Evolutionary conservation across 2,888 invertebrate species (phyloP).

Genomic region (Malthinus flaveolus): DNA sequence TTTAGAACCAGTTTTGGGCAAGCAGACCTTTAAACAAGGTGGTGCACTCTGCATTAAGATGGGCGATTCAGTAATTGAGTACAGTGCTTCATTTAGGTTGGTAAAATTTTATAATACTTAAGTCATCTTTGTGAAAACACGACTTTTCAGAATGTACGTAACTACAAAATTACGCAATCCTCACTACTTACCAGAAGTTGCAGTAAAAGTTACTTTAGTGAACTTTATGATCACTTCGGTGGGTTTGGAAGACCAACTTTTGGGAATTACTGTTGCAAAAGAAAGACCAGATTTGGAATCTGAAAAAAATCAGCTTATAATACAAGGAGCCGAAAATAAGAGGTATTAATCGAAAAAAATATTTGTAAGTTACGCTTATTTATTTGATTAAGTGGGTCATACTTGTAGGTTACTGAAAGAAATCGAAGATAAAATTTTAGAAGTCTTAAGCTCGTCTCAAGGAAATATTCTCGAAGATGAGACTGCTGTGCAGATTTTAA

Average conservation of each 20-base stretch:
- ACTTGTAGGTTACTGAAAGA: constrained; percentile 71
- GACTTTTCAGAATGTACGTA: constrained; percentile 75
- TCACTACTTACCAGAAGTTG: constrained; percentile 91
- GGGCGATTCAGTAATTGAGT: constrained; percentile 90
- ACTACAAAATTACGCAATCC: constrained; percentile 93
- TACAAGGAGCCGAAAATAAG: constrained; percentile 85
- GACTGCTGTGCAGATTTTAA: constrained; percentile 84
- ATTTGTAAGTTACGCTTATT: neutral
- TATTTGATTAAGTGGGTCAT: constrained; percentile 13
- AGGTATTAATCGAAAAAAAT: constrained; percentile 43
- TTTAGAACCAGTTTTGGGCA: constrained; percentile 85
- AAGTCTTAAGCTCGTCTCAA: constrained; percentile 70
- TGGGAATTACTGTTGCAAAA: constrained; percentile 88
- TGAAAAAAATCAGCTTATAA: constrained; percentile 85
- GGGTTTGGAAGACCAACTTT: constrained; percentile 86
- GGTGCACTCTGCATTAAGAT: constrained; percentile 85
- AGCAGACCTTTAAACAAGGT: constrained; percentile 89
- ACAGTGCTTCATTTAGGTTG: constrained; percentile 80
- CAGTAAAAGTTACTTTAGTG: constrained; percentile 86
- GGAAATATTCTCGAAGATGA: constrained; percentile 90
- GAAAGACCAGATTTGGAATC: constrained; percentile 91
- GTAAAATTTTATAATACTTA: neutral
- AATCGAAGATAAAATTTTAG: constrained; percentile 88
- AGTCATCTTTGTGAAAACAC: too few relatives aligned
- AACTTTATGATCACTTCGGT: constrained; percentile 92